These are phyloP conservation scores for Bruchidius siliquastri DNA, from an alignment of 2,888 invertebrate species.

Conservation along the genomic window DNA sequence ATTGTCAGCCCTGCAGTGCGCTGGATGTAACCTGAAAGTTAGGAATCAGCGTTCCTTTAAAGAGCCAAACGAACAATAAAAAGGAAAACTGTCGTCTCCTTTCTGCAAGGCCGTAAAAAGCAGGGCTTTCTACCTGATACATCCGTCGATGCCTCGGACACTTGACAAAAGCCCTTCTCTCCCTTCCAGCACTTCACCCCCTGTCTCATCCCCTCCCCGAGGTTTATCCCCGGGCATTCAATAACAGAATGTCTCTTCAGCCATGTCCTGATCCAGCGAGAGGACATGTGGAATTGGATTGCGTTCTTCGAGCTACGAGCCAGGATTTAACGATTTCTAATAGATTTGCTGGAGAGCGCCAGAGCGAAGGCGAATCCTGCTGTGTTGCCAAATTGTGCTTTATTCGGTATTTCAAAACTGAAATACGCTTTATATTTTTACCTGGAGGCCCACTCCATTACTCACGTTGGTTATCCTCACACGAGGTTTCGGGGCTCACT, in stretches of 20 bases:
- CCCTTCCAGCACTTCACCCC: not conserved
- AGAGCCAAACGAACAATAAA: not conserved
- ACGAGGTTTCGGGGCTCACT: too few species aligned
- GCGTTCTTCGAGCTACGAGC: slow-evolving; percentile 39
- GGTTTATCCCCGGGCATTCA: slow-evolving; percentile 35
- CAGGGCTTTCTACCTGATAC: not conserved
- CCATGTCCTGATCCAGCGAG: slow-evolving; percentile 38
- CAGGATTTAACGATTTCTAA: slow-evolving; percentile 49
- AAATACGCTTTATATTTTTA: too few species aligned
- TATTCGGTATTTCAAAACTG: too few species aligned
- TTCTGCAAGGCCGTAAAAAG: not conserved
- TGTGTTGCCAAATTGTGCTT: not conserved
- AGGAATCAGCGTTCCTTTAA: not conserved
- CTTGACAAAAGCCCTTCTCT: slow-evolving; percentile 1
- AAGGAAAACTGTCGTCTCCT: not conserved
- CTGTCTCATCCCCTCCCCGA: not conserved
- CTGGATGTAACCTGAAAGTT: not conserved
- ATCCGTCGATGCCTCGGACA: not conserved
- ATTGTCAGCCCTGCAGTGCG: too few species aligned
- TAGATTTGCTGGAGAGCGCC: slow-evolving; percentile 45
- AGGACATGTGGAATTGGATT: slow-evolving; percentile 44
- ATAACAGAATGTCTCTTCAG: slow-evolving; percentile 42
- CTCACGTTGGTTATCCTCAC: too few species aligned
- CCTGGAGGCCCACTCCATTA: too few species aligned
- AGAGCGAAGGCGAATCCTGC: slow-evolving; percentile 28